These are phyloP conservation scores for Enteromius mattozi DNA, from an alignment of 2,797 vertebrate genomes.

Conservation along the genomic window DNA sequence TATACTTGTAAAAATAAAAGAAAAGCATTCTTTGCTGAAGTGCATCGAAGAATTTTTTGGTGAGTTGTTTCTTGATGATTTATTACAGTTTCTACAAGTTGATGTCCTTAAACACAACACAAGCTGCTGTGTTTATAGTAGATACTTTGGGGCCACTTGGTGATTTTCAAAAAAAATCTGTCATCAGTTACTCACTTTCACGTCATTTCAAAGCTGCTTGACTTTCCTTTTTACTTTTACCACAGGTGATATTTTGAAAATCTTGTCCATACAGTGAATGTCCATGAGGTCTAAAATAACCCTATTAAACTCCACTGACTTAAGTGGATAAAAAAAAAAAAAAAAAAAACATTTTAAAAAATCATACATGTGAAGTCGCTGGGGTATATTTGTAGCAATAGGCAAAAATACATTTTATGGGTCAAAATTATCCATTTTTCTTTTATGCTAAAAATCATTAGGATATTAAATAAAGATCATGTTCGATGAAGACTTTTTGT, in stretches of 20 bases:
- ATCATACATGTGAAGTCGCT: too few species aligned
- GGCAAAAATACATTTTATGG: too few species aligned
- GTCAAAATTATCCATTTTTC: too few species aligned
- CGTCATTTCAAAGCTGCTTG: neutral
- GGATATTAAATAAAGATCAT: too few species aligned
- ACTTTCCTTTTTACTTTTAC: too few species aligned
- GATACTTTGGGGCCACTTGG: neutral
- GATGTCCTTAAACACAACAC: neutral
- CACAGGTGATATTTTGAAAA: neutral
- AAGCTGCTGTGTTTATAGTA: neutral
- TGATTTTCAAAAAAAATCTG: neutral
- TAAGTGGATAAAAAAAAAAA: too few species aligned
- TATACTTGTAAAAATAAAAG: slow-evolving; percentile 3
- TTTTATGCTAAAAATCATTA: too few species aligned
- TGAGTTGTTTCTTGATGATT: neutral
- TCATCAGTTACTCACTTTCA: neutral
- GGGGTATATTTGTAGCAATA: too few species aligned
- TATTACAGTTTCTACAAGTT: neutral
- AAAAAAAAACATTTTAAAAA: too few species aligned
- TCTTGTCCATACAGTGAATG: neutral
- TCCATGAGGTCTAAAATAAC: neutral
- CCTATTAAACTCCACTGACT: neutral
- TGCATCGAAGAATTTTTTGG: neutral
- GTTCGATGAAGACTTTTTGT: too few species aligned
- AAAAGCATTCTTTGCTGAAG: slow-evolving; percentile 13